phyloP scores from a whole-genome alignment of 2,113 vertebrate genomes.

The Cephalopholis sonnerati region DNA sequence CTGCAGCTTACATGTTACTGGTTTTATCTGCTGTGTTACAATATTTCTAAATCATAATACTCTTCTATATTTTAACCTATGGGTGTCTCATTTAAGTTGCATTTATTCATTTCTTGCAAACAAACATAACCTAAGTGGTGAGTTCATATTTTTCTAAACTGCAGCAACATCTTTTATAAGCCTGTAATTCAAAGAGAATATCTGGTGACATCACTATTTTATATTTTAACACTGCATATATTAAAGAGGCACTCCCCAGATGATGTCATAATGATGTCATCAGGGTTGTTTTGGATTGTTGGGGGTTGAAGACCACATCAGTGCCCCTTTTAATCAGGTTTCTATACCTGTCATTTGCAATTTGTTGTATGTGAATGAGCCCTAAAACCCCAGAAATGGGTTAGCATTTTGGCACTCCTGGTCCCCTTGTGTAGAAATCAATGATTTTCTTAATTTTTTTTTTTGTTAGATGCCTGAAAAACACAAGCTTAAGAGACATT shows the following conservation, averaged over 20 bases:
- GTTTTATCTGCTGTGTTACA: background rate
- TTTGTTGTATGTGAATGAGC: too few species aligned
- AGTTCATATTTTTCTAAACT: background rate
- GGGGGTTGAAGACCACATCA: too few species aligned
- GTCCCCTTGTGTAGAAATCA: too few species aligned
- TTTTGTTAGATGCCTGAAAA: too few species aligned
- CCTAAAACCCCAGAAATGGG: too few species aligned
- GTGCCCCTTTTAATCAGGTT: too few species aligned
- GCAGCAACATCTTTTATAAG: background rate
- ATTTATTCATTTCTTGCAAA: background rate
- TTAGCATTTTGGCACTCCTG: too few species aligned
- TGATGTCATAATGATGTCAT: slow-evolving; percentile 9
- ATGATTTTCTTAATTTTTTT: too few species aligned
- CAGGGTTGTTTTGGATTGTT: background rate
- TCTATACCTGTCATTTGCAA: too few species aligned
- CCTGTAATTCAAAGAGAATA: background rate
- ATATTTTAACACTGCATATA: background rate
- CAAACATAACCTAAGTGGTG: background rate
- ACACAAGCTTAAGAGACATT: too few species aligned
- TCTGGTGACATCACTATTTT: background rate
- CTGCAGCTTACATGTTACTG: background rate
- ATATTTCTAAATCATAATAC: background rate
- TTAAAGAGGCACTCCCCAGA: background rate
- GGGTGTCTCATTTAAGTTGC: background rate
- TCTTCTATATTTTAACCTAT: background rate